These are phyloP conservation scores for Phengaris arion DNA, from an alignment of 2,888 invertebrate genomes.

Conservation along the genomic window DNA sequence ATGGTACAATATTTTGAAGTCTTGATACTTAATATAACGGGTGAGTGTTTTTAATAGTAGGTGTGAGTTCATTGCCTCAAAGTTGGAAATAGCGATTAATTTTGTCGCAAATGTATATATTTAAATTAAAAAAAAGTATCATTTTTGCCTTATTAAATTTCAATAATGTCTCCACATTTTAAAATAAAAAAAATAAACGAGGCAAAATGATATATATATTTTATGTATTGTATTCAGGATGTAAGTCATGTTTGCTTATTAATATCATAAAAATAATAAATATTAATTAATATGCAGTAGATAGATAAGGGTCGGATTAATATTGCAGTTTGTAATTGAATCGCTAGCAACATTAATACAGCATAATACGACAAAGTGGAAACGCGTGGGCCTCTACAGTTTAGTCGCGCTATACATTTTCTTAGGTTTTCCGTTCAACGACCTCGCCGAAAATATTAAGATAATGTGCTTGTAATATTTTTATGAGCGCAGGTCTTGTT, in stretches of 20 bases:
- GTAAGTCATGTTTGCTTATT: no score
- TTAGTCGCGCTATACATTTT: constrained; percentile 11
- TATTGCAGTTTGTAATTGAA: neutral
- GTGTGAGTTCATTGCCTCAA: neutral
- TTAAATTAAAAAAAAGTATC: no score
- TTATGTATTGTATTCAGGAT: no score
- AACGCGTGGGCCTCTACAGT: constrained; percentile 36
- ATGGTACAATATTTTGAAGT: no score
- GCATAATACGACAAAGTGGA: constrained; percentile 47
- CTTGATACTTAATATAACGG: no score
- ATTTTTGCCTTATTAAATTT: neutral
- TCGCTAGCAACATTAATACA: constrained; percentile 5
- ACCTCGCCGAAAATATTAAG: constrained; percentile 39
- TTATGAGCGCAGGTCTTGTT: constrained; percentile 34
- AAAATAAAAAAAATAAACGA: neutral
- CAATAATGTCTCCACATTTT: neutral
- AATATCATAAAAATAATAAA: neutral
- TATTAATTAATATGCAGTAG: neutral
- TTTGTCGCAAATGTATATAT: no score
- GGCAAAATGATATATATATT: no score
- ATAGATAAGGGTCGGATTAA: neutral
- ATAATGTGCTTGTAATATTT: constrained; percentile 31
- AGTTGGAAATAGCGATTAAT: neutral
- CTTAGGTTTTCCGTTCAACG: constrained; percentile 46
- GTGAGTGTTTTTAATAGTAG: neutral